These are phyloP conservation scores for Sebastes ruberrimus DNA, from an alignment of 2,797 vertebrate species.

Conservation along the genomic window DNA sequence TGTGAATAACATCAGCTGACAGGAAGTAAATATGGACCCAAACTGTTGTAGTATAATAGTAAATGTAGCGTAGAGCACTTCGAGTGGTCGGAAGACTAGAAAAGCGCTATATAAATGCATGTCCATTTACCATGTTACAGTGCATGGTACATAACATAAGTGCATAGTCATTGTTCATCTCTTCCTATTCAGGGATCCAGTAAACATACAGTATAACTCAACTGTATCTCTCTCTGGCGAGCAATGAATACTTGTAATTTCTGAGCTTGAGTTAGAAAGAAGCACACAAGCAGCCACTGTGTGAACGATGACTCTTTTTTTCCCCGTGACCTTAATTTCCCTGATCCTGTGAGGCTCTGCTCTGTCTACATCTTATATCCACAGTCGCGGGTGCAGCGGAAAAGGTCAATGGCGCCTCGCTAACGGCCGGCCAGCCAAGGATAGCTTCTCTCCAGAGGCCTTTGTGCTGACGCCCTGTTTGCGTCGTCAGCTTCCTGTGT, in stretches of 20 bases:
- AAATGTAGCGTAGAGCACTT: too few relatives aligned
- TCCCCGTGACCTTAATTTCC: constrained; percentile 1
- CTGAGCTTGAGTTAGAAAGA: neutral
- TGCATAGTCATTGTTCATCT: neutral
- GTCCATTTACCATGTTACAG: neutral
- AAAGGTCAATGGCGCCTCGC: constrained; percentile 49
- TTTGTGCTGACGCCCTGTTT: constrained; percentile 45
- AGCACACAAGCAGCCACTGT: neutral
- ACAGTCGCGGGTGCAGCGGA: neutral
- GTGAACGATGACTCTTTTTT: constrained; percentile 2
- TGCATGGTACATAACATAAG: neutral
- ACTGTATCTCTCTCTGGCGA: neutral
- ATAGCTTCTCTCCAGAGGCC: constrained; percentile 50
- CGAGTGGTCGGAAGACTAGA: too few relatives aligned
- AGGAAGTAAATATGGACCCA: too few relatives aligned
- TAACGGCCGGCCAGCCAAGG: constrained; percentile 31
- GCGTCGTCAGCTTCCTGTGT: constrained; percentile 32
- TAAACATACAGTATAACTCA: neutral
- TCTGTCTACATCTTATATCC: constrained; percentile 22
- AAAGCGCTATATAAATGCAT: too few relatives aligned
- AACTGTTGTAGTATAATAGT: too few relatives aligned
- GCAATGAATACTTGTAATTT: neutral
- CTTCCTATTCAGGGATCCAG: neutral
- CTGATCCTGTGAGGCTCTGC: neutral
- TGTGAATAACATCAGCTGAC: too few relatives aligned